Conservation (phyloP, 2,113 vertebrate genomes). For the Phoxinus phoxinus region DNA sequence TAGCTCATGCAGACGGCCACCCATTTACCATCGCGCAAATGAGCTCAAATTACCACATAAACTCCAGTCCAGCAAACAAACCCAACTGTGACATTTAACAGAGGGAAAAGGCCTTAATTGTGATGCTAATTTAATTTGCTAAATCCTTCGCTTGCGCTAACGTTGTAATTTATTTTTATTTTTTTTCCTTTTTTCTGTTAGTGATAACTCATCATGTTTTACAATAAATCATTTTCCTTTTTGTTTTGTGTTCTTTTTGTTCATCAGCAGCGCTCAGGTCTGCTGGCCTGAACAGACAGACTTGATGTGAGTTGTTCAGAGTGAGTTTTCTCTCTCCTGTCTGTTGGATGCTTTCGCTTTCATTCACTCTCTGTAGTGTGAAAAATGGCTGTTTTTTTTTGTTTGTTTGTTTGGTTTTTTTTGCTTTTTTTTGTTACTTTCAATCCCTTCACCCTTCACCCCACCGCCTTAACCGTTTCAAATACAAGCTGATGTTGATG, state of each 20-base stretch:
- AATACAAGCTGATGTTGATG: constrained; percentile 82
- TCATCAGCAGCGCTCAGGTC: constrained; percentile 99
- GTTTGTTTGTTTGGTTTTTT: constrained; percentile 53
- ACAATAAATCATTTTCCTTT: constrained; percentile 93
- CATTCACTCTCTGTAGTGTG: constrained; percentile 84
- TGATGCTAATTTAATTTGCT: constrained; percentile 90
- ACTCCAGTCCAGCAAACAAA: constrained; percentile 24
- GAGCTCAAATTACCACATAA: constrained; percentile 44
- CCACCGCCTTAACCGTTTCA: constrained; percentile 72
- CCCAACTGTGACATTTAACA: constrained; percentile 67
- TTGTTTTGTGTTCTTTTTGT: constrained; percentile 97
- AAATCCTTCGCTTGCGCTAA: constrained; percentile 98
- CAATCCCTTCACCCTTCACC: constrained; percentile 25
- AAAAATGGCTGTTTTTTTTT: constrained; percentile 91
- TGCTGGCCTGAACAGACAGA: constrained; percentile 99
- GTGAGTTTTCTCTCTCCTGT: constrained; percentile 98
- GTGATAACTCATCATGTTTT: constrained; percentile 94
- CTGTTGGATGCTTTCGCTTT: constrained; percentile 87
- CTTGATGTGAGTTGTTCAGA: constrained; percentile 99
- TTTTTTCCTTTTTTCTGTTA: constrained; percentile 62
- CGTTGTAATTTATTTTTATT: constrained; percentile 89
- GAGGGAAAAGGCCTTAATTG: constrained; percentile 82
- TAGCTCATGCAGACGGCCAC: constrained; percentile 3
- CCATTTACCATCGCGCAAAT: constrained; percentile 57
- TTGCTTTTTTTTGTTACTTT: constrained; percentile 62